These are phyloP conservation scores for Apolygus lucorum DNA, from an alignment of 1,140 invertebrate species.

Conservation along the genomic window DNA sequence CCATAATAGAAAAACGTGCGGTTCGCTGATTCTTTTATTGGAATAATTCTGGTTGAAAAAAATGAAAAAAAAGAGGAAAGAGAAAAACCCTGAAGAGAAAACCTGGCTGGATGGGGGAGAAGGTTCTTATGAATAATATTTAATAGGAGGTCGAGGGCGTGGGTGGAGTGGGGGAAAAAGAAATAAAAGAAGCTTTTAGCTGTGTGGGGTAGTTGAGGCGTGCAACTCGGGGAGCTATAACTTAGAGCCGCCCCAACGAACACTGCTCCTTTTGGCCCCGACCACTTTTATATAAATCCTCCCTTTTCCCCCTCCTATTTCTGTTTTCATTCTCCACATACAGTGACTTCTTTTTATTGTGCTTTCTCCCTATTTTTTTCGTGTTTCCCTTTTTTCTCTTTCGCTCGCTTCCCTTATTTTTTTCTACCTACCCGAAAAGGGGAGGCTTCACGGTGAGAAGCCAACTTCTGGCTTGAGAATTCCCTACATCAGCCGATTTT, in stretches of 20 bases:
- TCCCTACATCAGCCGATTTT: too few relatives aligned
- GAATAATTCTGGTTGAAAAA: slow-evolving; percentile 19
- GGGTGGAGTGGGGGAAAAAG: background rate
- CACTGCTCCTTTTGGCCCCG: background rate
- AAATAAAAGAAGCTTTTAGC: slow-evolving; percentile 20
- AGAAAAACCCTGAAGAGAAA: too few relatives aligned
- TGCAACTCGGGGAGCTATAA: slow-evolving; percentile 6
- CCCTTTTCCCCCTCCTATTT: background rate
- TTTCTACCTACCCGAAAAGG: too few relatives aligned
- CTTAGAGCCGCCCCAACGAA: slow-evolving; percentile 15
- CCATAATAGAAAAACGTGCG: slow-evolving; percentile 28
- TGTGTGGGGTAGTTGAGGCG: slow-evolving; percentile 7
- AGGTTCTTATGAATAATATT: slow-evolving; percentile 19
- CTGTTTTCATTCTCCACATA: background rate
- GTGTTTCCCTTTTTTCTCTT: background rate
- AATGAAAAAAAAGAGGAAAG: too few relatives aligned
- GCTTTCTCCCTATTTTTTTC: background rate
- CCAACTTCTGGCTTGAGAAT: too few relatives aligned
- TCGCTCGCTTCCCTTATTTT: too few relatives aligned
- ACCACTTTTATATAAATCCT: background rate
- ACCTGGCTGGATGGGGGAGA: too few relatives aligned
- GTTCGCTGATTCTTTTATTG: slow-evolving; percentile 21
- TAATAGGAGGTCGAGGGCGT: slow-evolving; percentile 16
- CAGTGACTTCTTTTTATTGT: slow-evolving; percentile 3
- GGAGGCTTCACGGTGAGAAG: too few relatives aligned